Conservation (phyloP, 2,113 vertebrate genomes). For the Hippocampus abdominalis region DNA sequence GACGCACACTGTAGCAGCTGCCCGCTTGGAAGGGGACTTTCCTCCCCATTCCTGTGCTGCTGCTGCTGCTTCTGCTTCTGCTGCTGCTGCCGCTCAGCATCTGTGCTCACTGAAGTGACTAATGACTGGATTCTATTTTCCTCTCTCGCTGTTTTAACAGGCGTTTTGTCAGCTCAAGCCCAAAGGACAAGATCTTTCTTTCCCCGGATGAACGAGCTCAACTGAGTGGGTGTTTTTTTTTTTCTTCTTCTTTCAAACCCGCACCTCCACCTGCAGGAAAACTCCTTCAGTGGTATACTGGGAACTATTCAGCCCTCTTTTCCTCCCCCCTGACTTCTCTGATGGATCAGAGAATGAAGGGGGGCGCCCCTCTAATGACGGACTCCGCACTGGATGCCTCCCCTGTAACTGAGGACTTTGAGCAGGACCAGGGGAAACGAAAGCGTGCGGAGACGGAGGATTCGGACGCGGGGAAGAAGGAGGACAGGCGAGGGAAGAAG, state of each 20-base stretch:
- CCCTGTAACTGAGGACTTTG: slow-evolving; percentile 50
- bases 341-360: slow-evolving; percentile 75
- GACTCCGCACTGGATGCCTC: slow-evolving; percentile 44
- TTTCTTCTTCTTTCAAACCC: slow-evolving; percentile 3
- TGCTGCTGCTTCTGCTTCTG: background rate
- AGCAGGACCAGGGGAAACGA: slow-evolving; percentile 50
- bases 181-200: slow-evolving; percentile 35
- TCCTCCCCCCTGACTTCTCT: slow-evolving; percentile 64
- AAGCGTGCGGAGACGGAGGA: slow-evolving; percentile 42
- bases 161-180: slow-evolving; percentile 41
- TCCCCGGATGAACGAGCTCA: slow-evolving; percentile 39
- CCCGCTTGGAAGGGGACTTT: slow-evolving; percentile 59
- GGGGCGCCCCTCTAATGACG: slow-evolving; percentile 56
- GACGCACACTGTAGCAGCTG: slow-evolving; percentile 62
- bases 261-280: slow-evolving; percentile 24
- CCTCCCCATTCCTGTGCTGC: slow-evolving; percentile 45
- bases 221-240: slow-evolving; percentile 32
- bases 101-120: slow-evolving; percentile 70
- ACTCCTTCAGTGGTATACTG: slow-evolving; percentile 41
- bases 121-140: slow-evolving; percentile 60
- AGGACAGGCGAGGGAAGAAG: slow-evolving; percentile 50
- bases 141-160: slow-evolving; percentile 26
- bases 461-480: slow-evolving; percentile 43
- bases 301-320: slow-evolving; percentile 28
- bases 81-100: slow-evolving; percentile 44